Evolutionary conservation across 2,113 vertebrate species (phyloP).

Genomic region (Cynoglossus semilaevis): DNA sequence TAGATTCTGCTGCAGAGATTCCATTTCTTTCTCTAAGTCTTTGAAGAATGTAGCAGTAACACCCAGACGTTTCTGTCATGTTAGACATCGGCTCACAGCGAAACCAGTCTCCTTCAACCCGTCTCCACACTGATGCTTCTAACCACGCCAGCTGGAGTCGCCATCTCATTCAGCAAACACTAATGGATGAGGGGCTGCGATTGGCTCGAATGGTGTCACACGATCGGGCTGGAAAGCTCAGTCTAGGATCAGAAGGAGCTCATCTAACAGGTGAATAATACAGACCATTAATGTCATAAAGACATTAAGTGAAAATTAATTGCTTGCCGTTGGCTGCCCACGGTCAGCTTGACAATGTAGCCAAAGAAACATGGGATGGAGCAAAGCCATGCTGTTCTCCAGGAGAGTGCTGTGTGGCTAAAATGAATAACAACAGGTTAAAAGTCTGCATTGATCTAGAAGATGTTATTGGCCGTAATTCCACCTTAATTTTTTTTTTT

Average conservation of each 20-base stretch:
- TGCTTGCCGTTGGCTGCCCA: too few relatives aligned
- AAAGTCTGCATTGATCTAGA: not conserved
- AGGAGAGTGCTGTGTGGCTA: too few relatives aligned
- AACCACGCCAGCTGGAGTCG: conserved; percentile 88
- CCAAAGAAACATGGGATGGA: too few relatives aligned
- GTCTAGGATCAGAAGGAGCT: conserved; percentile 83
- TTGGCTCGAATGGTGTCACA: conserved; percentile 93
- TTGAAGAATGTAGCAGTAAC: conserved; percentile 30
- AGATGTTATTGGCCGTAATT: too few relatives aligned
- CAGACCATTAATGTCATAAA: conserved; percentile 27
- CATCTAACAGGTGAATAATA: conserved; percentile 81
- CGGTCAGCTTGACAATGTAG: too few relatives aligned
- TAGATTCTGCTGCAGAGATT: conserved; percentile 9
- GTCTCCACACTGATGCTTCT: conserved; percentile 77
- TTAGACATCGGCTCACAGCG: conserved; percentile 75
- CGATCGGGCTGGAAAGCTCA: conserved; percentile 82
- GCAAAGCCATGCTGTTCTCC: too few relatives aligned
- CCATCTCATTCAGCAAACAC: conserved; percentile 94
- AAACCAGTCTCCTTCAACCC: conserved; percentile 79
- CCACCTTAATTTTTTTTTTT: too few relatives aligned
- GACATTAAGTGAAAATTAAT: not conserved
- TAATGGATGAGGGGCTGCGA: conserved; percentile 96
- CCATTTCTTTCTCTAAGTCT: conserved; percentile 13
- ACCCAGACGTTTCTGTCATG: conserved; percentile 57
- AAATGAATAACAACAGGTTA: not conserved